phyloP scores from a whole-genome alignment of 1,140 invertebrate species.

The Leptinotarsa texana region DNA sequence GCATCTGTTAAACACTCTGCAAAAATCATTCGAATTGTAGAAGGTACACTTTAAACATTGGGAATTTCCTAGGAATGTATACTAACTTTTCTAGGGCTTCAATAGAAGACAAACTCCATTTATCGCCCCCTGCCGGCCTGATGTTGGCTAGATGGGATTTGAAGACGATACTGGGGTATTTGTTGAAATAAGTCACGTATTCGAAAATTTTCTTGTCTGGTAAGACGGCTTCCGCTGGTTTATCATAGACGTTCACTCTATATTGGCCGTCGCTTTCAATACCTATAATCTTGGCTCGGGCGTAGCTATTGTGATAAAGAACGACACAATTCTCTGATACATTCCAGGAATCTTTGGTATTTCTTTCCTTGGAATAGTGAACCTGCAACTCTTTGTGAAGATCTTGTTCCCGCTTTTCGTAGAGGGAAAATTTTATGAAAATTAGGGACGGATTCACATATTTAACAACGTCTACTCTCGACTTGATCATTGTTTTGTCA shows the following conservation, averaged over 20 bases:
- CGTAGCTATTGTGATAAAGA: constrained; percentile 12
- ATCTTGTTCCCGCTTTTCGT: constrained; percentile 29
- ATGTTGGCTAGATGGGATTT: constrained; percentile 39
- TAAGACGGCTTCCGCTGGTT: constrained; percentile 25
- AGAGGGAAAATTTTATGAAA: constrained; percentile 36
- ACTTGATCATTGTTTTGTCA: constrained; percentile 21
- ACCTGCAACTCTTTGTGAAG: constrained; percentile 40
- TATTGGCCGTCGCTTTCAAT: constrained; percentile 17
- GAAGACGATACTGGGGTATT: constrained; percentile 22
- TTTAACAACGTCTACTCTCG: constrained; percentile 32
- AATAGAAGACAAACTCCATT: constrained; percentile 39
- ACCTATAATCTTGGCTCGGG: constrained; percentile 30
- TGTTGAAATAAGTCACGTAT: constrained; percentile 34
- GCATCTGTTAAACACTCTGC: constrained; percentile 31
- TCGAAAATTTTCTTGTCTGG: constrained; percentile 31
- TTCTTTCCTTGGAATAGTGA: constrained; percentile 31
- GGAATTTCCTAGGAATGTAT: not conserved
- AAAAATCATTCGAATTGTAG: not conserved
- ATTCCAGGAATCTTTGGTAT: constrained; percentile 34
- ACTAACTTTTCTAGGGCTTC: constrained; percentile 35
- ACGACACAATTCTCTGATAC: constrained; percentile 33
- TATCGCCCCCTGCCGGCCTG: constrained; percentile 38
- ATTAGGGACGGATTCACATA: constrained; percentile 37
- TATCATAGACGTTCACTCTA: constrained; percentile 36
- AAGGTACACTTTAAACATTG: too few species aligned